These are phyloP conservation scores for Sinocyclocheilus grahami DNA, from an alignment of 2,113 vertebrate genomes.

Conservation along the genomic window DNA sequence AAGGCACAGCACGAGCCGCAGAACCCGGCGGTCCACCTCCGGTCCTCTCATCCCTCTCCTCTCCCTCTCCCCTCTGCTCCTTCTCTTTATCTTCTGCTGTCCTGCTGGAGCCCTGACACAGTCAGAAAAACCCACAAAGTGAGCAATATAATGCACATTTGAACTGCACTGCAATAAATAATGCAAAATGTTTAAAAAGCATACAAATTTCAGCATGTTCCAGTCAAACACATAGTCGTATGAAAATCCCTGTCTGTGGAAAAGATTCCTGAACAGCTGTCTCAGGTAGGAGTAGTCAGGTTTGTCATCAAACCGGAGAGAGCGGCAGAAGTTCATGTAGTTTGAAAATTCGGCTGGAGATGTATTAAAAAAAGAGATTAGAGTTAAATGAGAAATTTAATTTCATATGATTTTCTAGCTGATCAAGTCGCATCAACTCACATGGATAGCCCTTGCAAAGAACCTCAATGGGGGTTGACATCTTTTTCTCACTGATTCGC, in stretches of 20 bases:
- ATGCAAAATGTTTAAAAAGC: conserved; percentile 54
- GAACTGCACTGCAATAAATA: not conserved
- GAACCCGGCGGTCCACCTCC: conserved; percentile 83
- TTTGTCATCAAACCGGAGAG: conserved; percentile 94
- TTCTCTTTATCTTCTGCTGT: conserved; percentile 91
- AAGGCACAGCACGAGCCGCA: conserved; percentile 75
- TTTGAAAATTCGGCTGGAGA: conserved; percentile 91
- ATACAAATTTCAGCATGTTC: conserved; percentile 99
- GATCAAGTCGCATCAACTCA: conserved; percentile 75
- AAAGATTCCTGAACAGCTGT: conserved; percentile 97
- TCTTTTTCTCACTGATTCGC: conserved; percentile 98
- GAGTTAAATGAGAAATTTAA: not conserved
- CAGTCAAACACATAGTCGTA: conserved; percentile 95
- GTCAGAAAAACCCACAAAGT: not conserved
- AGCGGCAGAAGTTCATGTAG: conserved; percentile 97
- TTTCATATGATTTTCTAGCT: not conserved
- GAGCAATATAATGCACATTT: not conserved
- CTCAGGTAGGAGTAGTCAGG: conserved; percentile 95
- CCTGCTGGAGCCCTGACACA: conserved; percentile 86
- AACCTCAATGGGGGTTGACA: conserved; percentile 97
- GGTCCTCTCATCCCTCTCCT: conserved; percentile 91
- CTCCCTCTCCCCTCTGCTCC: conserved; percentile 82
- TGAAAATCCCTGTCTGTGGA: conserved; percentile 76
- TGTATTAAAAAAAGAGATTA: conserved; percentile 10
- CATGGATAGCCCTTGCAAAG: conserved; percentile 98